Evolutionary conservation across 1,140 invertebrate genomes (phyloP), one percentile per base, ranked within the genome.

Genomic region (Ditylenchus dipsaci): DNA sequence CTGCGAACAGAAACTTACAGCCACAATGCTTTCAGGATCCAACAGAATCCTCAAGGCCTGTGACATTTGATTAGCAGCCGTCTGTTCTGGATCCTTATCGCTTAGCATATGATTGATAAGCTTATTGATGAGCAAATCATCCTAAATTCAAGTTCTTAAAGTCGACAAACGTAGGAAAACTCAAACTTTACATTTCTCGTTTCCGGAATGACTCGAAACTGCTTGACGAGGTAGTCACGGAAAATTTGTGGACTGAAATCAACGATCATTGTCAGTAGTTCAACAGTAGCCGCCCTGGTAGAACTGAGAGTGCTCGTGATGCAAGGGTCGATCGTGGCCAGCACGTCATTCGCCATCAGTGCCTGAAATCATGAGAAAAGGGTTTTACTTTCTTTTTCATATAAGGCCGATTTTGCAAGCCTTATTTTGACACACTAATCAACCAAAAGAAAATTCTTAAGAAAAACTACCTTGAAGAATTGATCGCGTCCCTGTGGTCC

Each of bases 1-100:
- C n/a, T n/a, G 23, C n/a, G 3, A 5, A 53, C 3, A 7, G 15
- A 26, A 58, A 42, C 60, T 67, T 29, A 71, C 89, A 19, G 84
- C 82, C 60, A 97, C 85, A 95, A 99, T 97, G 84, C 95, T 98
- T 83, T 99, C 96, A 21, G 95, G 95, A 86, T 99, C 96, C 29
- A 99, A 87, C 1, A 99, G 86, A 53, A 96, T 88, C 80, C 92
- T 88, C 23, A 99, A 85, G 30, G 97, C 92, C 66, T 74, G 67
- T 30, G 75, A 64, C 57, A 82, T 79, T 58, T 83, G 75, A 38
- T 63, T 65, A 9, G 95, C 94, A 77, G 93, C 92, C 56, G 95
- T 95, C 65, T 97, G 85, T 86, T 98, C 95, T 72, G 87, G 86
- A 83, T 88, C 88, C 26, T 84, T 77, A 78, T 89, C 88, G 76